phyloP scores from a whole-genome alignment of 1,140 invertebrate species.

The Probaryconus sp. region DNA sequence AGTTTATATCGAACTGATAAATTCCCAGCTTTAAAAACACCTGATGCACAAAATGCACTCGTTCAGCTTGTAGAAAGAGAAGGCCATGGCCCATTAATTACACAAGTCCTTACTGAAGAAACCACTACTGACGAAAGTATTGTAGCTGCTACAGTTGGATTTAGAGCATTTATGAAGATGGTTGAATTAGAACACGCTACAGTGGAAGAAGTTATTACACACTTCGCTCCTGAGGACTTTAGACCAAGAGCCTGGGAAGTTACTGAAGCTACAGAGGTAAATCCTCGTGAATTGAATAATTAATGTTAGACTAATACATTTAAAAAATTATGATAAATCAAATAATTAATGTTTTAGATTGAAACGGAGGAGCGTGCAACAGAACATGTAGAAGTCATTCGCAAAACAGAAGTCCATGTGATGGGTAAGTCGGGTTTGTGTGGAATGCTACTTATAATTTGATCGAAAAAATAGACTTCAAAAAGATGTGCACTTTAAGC shows the following conservation, averaged over 20 bases:
- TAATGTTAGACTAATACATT: no score
- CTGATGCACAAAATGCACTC: constrained; percentile 88
- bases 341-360: constrained; percentile 47
- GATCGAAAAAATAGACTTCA: constrained; percentile 12
- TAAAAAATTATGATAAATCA: background rate
- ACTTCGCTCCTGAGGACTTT: constrained; percentile 90
- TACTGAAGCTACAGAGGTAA: constrained; percentile 82
- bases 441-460: constrained; percentile 35
- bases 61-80: constrained; percentile 89
- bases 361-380: constrained; percentile 68
- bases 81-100: constrained; percentile 87
- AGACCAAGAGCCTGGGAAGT: constrained; percentile 87
- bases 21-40: constrained; percentile 86
- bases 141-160: constrained; percentile 87
- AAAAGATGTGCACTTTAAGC: constrained; percentile 16
- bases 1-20: constrained; percentile 85
- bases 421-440: constrained; percentile 71
- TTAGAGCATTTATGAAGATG: constrained; percentile 90
- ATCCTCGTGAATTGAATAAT: background rate
- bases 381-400: constrained; percentile 68
- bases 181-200: constrained; percentile 87
- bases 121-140: constrained; percentile 85
- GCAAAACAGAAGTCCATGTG: constrained; percentile 71
- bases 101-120: constrained; percentile 88
- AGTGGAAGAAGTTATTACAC: constrained; percentile 89